A percentile compares a stretch with the other conserved stretches of the same genome.
These are phyloP conservation scores for Pissodes strobi DNA, from an alignment of 1,140 invertebrate genomes.

Conservation along the genomic window DNA sequence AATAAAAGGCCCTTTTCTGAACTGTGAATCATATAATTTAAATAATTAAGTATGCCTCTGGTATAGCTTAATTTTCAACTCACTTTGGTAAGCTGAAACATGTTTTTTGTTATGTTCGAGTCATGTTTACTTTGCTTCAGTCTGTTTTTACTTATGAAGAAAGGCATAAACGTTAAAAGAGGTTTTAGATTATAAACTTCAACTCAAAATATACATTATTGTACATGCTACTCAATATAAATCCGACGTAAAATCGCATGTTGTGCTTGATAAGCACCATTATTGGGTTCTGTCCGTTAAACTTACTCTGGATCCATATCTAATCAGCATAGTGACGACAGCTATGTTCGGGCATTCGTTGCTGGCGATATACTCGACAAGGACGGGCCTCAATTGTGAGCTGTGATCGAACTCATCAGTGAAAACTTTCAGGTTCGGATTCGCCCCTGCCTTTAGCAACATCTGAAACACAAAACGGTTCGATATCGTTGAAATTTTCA, in stretches of 20 bases:
- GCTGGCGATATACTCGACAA: constrained; percentile 83
- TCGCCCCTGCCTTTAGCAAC: constrained; percentile 74
- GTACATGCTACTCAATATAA: not conserved
- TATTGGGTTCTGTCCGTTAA: no score
- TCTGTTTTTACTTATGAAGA: no score
- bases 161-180: no score
- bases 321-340: constrained; percentile 73
- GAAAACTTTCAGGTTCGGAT: constrained; percentile 78
- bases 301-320: constrained; percentile 76
- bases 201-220: not conserved
- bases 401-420: constrained; percentile 68
- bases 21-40: no score
- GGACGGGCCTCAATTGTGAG: constrained; percentile 70
- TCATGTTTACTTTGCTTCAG: no score
- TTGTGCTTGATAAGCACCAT: not conserved
- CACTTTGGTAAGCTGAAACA: no score
- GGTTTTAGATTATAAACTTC: not conserved
- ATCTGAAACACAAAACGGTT: constrained; percentile 58
- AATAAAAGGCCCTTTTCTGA: no score
- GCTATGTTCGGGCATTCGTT: constrained; percentile 70
- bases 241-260: not conserved
- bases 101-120: no score
- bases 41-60: no score
- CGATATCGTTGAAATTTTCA: not conserved
- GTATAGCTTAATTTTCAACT: no score